phyloP scores from a whole-genome alignment of 2,888 invertebrate species.

The Catocala fraxini region DNA sequence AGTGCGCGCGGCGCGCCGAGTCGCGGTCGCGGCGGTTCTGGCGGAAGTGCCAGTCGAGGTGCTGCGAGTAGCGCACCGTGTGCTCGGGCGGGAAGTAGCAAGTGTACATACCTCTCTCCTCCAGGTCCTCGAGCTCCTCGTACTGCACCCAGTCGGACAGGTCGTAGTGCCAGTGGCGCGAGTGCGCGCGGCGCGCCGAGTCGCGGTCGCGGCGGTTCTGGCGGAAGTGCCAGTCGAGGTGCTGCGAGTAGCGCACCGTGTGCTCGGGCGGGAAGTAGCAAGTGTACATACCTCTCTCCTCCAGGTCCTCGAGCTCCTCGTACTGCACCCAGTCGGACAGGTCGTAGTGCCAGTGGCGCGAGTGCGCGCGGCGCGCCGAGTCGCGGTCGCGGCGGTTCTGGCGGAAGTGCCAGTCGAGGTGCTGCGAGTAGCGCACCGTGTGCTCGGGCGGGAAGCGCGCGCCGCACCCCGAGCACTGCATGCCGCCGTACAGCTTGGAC shows the following conservation, averaged over 20 bases:
- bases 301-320: slow-evolving; percentile 96
- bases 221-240: slow-evolving; percentile 99
- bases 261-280: slow-evolving; percentile 90
- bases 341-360: slow-evolving; percentile 96
- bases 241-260: slow-evolving; percentile 96
- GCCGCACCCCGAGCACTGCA: slow-evolving; percentile 99
- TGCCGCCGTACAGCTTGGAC: slow-evolving; percentile 92
- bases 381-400: slow-evolving; percentile 96
- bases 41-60: slow-evolving; percentile 99
- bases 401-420: slow-evolving; percentile 99
- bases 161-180: slow-evolving; percentile 96
- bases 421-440: slow-evolving; percentile 96
- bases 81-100: slow-evolving; percentile 90
- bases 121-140: slow-evolving; percentile 96
- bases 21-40: slow-evolving; percentile 96
- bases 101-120: slow-evolving; percentile 91
- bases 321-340: slow-evolving; percentile 97
- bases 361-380: slow-evolving; percentile 93
- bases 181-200: slow-evolving; percentile 93
- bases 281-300: slow-evolving; percentile 91
- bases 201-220: slow-evolving; percentile 96
- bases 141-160: slow-evolving; percentile 97
- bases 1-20: slow-evolving; percentile 93
- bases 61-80: slow-evolving; percentile 96
- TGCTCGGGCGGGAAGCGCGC: slow-evolving; percentile 96